Evolutionary conservation across 2,113 vertebrate species (phyloP).

Genomic region (Phodopus roborovskii): DNA sequence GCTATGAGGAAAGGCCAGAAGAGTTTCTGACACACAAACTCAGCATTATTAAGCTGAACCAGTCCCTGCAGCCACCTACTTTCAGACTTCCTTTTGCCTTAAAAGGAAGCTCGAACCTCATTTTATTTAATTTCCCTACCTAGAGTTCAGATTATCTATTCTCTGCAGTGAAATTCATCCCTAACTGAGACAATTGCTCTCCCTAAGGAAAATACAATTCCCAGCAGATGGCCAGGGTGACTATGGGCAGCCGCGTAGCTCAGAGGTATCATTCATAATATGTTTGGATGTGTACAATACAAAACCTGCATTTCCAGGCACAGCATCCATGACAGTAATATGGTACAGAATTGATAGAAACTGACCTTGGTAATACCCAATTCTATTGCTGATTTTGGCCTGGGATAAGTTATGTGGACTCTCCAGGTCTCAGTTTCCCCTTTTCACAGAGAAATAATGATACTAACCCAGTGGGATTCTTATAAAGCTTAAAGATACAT

Average conservation of each 20-base stretch:
- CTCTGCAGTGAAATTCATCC: constrained; percentile 18
- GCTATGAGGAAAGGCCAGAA: constrained; percentile 30
- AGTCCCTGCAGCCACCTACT: neutral
- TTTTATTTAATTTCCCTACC: neutral
- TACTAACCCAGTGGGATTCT: neutral
- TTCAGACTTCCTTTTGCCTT: constrained; percentile 32
- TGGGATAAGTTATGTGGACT: neutral
- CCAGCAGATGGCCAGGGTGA: neutral
- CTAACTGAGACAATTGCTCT: neutral
- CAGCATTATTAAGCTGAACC: neutral
- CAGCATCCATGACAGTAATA: neutral
- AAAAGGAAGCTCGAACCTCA: constrained; percentile 24
- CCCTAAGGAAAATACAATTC: constrained; percentile 30
- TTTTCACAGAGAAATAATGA: constrained; percentile 52
- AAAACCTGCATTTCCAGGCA: neutral
- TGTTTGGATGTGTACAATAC: neutral
- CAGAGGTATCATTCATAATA: neutral
- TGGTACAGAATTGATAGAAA: neutral
- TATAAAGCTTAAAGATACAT: constrained; percentile 52
- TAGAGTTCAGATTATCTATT: constrained; percentile 20
- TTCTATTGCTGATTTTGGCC: neutral
- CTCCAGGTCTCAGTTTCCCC: constrained; percentile 54
- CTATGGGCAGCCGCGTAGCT: neutral
- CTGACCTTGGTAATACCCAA: constrained; percentile 22
- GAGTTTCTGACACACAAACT: constrained; percentile 1